A percentile compares a stretch with the other conserved stretches of the same genome.
These are phyloP conservation scores for Drosophila mettleri DNA, from an alignment of 2,888 invertebrate species.

Conservation along the genomic window DNA sequence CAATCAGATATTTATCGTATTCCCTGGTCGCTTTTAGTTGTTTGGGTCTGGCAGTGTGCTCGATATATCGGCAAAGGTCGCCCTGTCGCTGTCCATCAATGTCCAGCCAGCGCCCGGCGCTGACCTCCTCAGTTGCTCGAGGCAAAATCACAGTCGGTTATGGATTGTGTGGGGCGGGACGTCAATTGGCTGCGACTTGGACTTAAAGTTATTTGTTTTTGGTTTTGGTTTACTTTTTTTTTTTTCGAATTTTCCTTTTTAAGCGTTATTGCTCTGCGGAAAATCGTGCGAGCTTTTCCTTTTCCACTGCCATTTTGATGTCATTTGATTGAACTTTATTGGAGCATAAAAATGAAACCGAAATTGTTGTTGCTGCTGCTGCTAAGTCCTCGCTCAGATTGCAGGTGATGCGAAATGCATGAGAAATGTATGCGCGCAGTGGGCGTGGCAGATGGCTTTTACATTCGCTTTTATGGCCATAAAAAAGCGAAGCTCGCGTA, in stretches of 20 bases:
- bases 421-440: not conserved
- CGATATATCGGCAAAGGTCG: constrained; percentile 12
- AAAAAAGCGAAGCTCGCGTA: constrained; percentile 29
- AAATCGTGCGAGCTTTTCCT: constrained; percentile 34
- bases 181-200: constrained; percentile 31
- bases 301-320: constrained; percentile 51
- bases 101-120: constrained; percentile 13
- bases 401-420: constrained; percentile 42
- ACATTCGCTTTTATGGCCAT: constrained; percentile 42
- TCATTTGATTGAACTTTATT: constrained; percentile 75
- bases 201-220: constrained; percentile 61
- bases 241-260: constrained; percentile 1
- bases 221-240: constrained; percentile 10
- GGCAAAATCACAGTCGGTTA: not conserved
- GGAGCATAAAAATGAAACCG: constrained; percentile 61
- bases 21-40: not conserved
- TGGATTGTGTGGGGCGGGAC: not conserved
- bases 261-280: constrained; percentile 15
- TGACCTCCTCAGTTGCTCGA: constrained; percentile 33
- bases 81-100: constrained; percentile 35
- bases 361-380: constrained; percentile 16
- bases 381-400: constrained; percentile 34
- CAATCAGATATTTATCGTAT: not conserved
- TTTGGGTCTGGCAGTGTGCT: constrained; percentile 9
- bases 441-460: constrained; percentile 21